phyloP scores from a whole-genome alignment of 37 sponge, comb jelly and placozoan genomes.

The Diacarnus erythraeanus region DNA sequence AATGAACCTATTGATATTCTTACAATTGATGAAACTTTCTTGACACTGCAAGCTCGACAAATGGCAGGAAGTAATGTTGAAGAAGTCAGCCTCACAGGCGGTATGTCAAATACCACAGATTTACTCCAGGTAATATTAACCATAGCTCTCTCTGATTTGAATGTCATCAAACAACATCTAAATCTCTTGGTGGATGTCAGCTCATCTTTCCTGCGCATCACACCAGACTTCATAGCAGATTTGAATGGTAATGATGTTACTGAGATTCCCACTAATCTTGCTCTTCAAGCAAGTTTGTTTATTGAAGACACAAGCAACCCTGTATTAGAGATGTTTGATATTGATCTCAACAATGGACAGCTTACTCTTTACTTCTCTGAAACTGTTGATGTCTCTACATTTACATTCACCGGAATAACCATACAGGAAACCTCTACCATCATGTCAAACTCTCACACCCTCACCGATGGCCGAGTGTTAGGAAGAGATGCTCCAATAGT shows the following conservation, averaged over 20 bases:
- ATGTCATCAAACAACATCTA: slow-evolving; percentile 69
- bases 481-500: slow-evolving; percentile 47
- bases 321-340: slow-evolving; percentile 47
- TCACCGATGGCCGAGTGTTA: slow-evolving; percentile 38
- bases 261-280: slow-evolving; percentile 36
- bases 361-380: slow-evolving; percentile 88
- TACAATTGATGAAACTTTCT: slow-evolving; percentile 56
- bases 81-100: slow-evolving; percentile 73
- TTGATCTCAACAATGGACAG: slow-evolving; percentile 77
- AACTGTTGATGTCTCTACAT: slow-evolving; percentile 68
- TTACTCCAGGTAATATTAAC: slow-evolving; percentile 50
- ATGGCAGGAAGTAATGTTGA: slow-evolving; percentile 15
- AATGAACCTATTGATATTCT: slow-evolving; percentile 83
- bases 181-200: slow-evolving; percentile 39
- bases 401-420: slow-evolving; percentile 69
- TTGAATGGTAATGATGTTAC: slow-evolving; percentile 61
- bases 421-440: slow-evolving; percentile 50
- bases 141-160: slow-evolving; percentile 70
- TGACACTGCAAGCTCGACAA: slow-evolving; percentile 55
- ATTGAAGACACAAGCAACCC: slow-evolving; percentile 69
- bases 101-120: slow-evolving; percentile 43
- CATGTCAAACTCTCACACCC: slow-evolving; percentile 10
- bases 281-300: slow-evolving; percentile 51
- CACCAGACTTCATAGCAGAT: slow-evolving; percentile 57
- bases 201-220: slow-evolving; percentile 57